Conservation (phyloP, 2,113 vertebrate genomes). For the Copsychus sechellarum region DNA sequence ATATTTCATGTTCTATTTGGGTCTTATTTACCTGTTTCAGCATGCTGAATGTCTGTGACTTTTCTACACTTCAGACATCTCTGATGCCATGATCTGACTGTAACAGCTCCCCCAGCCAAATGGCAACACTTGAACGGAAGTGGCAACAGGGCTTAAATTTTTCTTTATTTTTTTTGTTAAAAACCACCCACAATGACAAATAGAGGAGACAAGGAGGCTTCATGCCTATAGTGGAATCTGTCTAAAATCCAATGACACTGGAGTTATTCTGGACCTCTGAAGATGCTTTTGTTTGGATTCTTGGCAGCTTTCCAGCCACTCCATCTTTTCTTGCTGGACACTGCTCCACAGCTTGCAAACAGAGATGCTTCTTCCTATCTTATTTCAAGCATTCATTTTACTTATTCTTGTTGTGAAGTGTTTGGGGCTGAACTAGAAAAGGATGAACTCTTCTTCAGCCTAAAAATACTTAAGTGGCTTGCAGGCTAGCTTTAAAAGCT, state of each 20-base stretch:
- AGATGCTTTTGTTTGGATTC: background rate
- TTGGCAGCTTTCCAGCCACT: background rate
- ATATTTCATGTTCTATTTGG: background rate
- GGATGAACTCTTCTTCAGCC: conserved; percentile 1
- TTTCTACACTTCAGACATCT: background rate
- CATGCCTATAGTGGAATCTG: background rate
- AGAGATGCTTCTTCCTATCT: background rate
- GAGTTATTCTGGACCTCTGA: background rate
- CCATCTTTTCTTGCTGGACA: conserved; percentile 37
- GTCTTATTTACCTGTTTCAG: background rate
- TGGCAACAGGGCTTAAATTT: background rate
- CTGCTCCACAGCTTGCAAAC: conserved; percentile 14
- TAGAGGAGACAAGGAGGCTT: background rate
- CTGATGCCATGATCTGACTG: background rate
- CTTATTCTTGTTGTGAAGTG: background rate
- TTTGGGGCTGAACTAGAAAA: background rate
- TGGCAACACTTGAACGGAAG: background rate
- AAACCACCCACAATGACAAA: background rate
- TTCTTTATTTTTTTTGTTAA: background rate
- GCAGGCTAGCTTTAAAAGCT: conserved; percentile 23
- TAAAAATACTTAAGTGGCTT: conserved; percentile 56
- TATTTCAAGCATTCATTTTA: conserved; percentile 15
- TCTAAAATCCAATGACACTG: background rate
- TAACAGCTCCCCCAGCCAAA: background rate
- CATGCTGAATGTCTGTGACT: background rate